phyloP scores from a whole-genome alignment of 2,113 vertebrate species.

The Sula dactylatra region DNA sequence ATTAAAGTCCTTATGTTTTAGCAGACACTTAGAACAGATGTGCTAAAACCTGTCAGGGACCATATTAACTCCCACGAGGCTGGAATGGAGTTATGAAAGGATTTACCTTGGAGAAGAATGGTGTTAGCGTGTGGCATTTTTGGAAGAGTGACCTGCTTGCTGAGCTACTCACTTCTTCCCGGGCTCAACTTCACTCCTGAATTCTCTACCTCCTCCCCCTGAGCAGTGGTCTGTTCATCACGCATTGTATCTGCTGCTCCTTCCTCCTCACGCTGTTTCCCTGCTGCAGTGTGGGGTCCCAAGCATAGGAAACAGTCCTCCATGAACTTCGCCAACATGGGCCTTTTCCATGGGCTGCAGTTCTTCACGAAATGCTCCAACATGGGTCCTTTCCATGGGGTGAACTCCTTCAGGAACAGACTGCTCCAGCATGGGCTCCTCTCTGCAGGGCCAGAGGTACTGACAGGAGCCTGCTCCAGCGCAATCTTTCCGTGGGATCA shows the following conservation, averaged over 20 bases:
- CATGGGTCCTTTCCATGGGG: accelerated
- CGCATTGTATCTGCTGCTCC: not conserved
- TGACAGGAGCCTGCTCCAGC: not conserved
- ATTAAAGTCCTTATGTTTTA: not conserved
- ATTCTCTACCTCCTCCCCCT: not conserved
- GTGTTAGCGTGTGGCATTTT: not conserved
- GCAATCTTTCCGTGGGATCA: too few relatives aligned
- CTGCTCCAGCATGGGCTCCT: not conserved
- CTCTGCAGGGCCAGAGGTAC: not conserved
- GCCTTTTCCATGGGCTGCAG: too few relatives aligned
- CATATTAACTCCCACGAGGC: not conserved
- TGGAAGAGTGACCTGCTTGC: not conserved
- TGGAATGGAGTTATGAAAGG: not conserved
- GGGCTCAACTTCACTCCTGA: not conserved
- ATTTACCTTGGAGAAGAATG: not conserved
- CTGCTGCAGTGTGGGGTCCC: not conserved
- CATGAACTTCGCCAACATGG: not conserved
- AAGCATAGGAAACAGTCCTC: too few relatives aligned
- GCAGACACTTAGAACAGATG: not conserved
- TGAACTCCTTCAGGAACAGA: not conserved
- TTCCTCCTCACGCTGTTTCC: not conserved
- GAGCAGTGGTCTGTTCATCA: not conserved
- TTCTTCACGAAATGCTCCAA: too few relatives aligned
- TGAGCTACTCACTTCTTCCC: not conserved
- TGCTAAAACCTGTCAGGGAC: not conserved